Conservation (phyloP, 1,140 invertebrate genomes). For the Habropoda laboriosa region DNA sequence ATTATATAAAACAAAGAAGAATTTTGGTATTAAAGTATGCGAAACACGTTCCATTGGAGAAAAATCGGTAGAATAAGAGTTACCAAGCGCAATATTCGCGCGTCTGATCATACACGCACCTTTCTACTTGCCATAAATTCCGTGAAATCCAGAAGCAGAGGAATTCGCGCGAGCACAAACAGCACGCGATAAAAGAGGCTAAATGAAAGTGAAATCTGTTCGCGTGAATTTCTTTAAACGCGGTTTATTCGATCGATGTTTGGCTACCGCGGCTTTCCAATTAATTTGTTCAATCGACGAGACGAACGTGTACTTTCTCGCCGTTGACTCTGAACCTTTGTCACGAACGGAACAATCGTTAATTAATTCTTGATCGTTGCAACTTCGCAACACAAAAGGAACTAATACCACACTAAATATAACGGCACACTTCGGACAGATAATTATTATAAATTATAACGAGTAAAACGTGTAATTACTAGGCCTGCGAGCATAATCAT, state of each 20-base stretch:
- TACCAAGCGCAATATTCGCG: not conserved
- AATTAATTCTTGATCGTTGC: not conserved
- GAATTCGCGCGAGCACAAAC: not conserved
- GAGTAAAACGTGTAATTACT: not conserved
- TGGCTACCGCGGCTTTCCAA: not conserved
- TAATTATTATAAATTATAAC: not conserved
- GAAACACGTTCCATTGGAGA: fast-evolving
- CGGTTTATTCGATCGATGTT: not conserved
- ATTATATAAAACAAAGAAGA: not conserved
- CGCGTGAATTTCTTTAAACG: not conserved
- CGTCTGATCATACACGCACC: not conserved
- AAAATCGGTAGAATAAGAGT: not conserved
- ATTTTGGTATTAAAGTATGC: no score
- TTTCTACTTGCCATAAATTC: constrained; percentile 28
- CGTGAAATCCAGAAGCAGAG: not conserved
- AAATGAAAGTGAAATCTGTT: constrained; percentile 11
- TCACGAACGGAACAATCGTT: not conserved
- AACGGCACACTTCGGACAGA: not conserved
- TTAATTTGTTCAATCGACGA: not conserved
- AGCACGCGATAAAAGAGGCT: not conserved
- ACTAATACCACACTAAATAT: not conserved
- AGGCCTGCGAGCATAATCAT: not conserved
- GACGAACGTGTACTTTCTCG: not conserved
- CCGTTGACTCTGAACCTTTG: not conserved
- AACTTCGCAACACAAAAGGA: not conserved